Evolutionary conservation across 1,140 invertebrate genomes (phyloP), one percentile per base, ranked within the genome.

Genomic region (Micrasema longulum): DNA sequence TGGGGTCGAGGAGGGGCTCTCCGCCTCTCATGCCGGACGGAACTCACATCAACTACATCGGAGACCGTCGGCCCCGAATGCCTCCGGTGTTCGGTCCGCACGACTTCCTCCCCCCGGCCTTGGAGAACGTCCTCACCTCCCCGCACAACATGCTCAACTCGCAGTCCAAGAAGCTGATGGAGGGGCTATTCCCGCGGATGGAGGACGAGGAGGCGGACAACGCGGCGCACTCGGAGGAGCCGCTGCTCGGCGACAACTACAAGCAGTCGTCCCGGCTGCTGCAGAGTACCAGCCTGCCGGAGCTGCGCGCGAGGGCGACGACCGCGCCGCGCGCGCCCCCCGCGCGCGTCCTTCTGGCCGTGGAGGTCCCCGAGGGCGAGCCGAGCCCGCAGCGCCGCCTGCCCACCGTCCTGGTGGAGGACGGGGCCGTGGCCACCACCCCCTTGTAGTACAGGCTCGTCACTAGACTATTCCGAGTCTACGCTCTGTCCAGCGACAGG

Each of bases 41-140:
- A 5, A 85, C 88, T 9, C 87, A 88, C 74, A 89, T 89, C 62
- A 89, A 89, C 76, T 88, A 87, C 78, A 87, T 88, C 72, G 87
- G 89, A 73, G 79, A 81, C 2, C 79, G 81, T 4, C 83, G 84
- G 36, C 84, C 84, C 1, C 73, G 77, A 10, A 71, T 52, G 70
- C 78, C 16, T 63, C 78, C 16, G 69, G 74, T 67, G 53, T 77
- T 53, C 11, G 75, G 76, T 18, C 65, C 74, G 38, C 76, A 78
- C 60, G 78, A 84, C 62, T 76, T 84, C 14, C 76, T 79, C 1
- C 79, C 79, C 71, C 76, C 81, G 16, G 76, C 77, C 52, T 79
- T 80, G 52, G 75, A 80, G 57, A 63, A 71, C 22, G 71, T 60
- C 31, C 63, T 63, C 10, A 62, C 26, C 9, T 71, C 43, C 16